phyloP scores from a whole-genome alignment of 2,888 invertebrate genomes.

The Erebia ligea region DNA sequence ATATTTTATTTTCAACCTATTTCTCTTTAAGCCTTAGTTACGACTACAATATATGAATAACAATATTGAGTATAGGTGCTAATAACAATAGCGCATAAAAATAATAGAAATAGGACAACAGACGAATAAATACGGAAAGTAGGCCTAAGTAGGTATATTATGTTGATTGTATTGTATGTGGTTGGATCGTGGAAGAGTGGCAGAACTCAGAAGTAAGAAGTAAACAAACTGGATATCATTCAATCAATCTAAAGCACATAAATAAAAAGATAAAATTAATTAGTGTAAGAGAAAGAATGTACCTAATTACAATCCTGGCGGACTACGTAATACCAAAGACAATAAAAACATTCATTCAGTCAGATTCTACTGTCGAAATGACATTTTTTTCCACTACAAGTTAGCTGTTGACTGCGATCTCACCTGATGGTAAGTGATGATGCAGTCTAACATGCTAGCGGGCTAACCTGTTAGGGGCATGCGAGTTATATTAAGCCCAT shows the following conservation, averaged over 20 bases:
- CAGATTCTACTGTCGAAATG: too few relatives aligned
- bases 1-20: not conserved
- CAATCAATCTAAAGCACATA: conserved; percentile 13
- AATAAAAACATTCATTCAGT: not conserved
- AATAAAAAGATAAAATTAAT: conserved; percentile 4
- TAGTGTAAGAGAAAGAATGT: not conserved
- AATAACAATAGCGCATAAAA: conserved; percentile 4
- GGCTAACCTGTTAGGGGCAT: too few relatives aligned
- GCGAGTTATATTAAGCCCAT: too few relatives aligned
- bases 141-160: not conserved
- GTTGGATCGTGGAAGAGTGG: not conserved
- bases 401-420: too few relatives aligned
- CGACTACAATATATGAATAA: not conserved
- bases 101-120: conserved; percentile 15
- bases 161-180: not conserved
- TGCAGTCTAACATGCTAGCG: too few relatives aligned
- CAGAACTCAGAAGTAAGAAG: not conserved
- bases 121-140: conserved; percentile 11
- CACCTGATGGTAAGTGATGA: too few relatives aligned
- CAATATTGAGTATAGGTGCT: not conserved
- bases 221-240: conserved; percentile 5
- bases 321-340: not conserved
- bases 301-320: not conserved
- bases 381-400: too few relatives aligned
- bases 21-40: not conserved